phyloP scores from a whole-genome alignment of 1,140 invertebrate genomes.

The Drosophila bocqueti region DNA sequence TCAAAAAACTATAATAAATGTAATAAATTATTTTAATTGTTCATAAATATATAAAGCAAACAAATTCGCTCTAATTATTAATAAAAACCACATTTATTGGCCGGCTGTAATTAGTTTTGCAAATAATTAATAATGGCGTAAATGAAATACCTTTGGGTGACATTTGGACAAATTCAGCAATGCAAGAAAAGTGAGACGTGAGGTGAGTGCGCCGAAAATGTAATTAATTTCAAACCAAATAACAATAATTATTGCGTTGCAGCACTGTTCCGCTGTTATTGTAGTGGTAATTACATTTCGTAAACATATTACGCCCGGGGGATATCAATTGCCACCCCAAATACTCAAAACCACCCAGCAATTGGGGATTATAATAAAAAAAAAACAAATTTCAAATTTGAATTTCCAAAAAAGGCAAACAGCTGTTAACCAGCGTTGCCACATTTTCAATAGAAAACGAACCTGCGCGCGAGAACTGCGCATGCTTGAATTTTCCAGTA shows the following conservation, averaged over 20 bases:
- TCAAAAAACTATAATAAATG: neutral
- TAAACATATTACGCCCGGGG: slow-evolving; percentile 62
- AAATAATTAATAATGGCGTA: slow-evolving; percentile 49
- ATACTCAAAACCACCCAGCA: slow-evolving; percentile 1
- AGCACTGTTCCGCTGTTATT: slow-evolving; percentile 32
- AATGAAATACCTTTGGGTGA: slow-evolving; percentile 40
- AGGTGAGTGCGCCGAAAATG: slow-evolving; percentile 47
- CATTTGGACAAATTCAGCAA: slow-evolving; percentile 41
- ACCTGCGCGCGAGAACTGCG: slow-evolving; percentile 40
- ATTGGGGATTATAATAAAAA: slow-evolving; percentile 5
- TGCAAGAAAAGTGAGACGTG: slow-evolving; percentile 29
- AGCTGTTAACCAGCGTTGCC: slow-evolving; percentile 65
- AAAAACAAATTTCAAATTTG: slow-evolving; percentile 38
- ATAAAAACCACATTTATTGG: neutral
- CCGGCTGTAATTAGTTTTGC: slow-evolving; percentile 35
- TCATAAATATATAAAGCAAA: slow-evolving; percentile 6
- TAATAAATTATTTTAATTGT: neutral
- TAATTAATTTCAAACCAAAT: slow-evolving; percentile 68
- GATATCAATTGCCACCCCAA: slow-evolving; percentile 21
- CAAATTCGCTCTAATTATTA: neutral
- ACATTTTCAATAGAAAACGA: slow-evolving; percentile 33
- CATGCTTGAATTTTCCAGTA: slow-evolving; percentile 61
- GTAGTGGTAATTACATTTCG: slow-evolving; percentile 70
- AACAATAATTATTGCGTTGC: slow-evolving; percentile 62
- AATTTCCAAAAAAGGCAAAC: slow-evolving; percentile 52